A percentile compares a stretch with the other conserved stretches of the same genome.
Conservation (phyloP, 1,140 invertebrate species). For the Orussus abietinus region DNA sequence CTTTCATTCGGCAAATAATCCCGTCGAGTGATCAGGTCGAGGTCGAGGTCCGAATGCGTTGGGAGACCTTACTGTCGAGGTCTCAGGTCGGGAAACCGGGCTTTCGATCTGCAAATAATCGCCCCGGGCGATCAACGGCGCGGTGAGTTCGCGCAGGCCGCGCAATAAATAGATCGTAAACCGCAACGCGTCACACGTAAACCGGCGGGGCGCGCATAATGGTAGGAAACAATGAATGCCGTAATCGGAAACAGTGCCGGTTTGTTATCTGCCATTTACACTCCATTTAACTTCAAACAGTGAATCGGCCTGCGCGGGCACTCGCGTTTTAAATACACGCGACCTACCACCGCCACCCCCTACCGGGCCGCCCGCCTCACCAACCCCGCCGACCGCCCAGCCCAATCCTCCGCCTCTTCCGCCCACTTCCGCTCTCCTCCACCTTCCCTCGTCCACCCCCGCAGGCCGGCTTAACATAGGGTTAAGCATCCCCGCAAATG, state of each 20-base stretch:
- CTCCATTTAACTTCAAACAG: constrained; percentile 56
- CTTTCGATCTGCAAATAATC: no score
- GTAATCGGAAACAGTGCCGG: constrained; percentile 56
- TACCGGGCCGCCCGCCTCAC: constrained; percentile 15
- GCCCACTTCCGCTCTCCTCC: constrained; percentile 11
- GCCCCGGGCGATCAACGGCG: background rate
- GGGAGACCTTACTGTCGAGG: no score
- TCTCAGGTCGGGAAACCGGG: no score
- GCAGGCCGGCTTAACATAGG: constrained; percentile 35
- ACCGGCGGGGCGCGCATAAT: constrained; percentile 54
- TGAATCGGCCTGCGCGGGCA: constrained; percentile 46
- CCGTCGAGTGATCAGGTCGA: no score
- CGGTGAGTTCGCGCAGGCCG: background rate
- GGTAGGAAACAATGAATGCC: constrained; percentile 56
- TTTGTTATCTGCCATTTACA: constrained; percentile 57
- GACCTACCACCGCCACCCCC: constrained; percentile 16
- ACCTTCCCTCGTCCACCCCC: constrained; percentile 4
- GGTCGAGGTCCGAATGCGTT: no score
- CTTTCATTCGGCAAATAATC: no score
- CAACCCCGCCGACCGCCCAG: constrained; percentile 22
- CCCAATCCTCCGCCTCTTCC: constrained; percentile 9
- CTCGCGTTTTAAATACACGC: constrained; percentile 49
- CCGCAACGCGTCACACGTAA: constrained; percentile 49
- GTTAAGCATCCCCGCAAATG: constrained; percentile 38
- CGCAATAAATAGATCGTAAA: constrained; percentile 56